Conservation (phyloP, 2,888 invertebrate genomes). For the Drosophila mimica region DNA sequence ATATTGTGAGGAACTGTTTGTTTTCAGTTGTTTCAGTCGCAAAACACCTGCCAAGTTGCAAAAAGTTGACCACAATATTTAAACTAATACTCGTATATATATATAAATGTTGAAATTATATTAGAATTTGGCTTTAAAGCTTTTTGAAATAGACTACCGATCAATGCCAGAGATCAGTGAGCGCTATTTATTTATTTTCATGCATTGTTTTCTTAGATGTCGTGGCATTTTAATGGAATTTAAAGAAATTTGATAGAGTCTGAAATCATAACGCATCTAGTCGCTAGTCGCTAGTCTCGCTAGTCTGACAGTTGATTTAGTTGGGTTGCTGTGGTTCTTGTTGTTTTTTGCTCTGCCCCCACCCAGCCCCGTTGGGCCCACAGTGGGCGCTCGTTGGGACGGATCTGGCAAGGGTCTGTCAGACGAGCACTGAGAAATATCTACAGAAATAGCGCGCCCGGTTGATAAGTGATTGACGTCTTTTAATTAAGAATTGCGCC, state of each 20-base stretch:
- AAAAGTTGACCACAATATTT: background rate
- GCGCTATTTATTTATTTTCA: constrained; percentile 65
- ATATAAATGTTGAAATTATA: background rate
- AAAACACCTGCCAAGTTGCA: background rate
- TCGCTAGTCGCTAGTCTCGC: background rate
- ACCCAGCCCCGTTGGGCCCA: background rate
- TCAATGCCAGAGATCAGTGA: background rate
- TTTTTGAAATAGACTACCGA: background rate
- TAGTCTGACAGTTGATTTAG: constrained; percentile 60
- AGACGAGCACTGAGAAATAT: constrained; percentile 48
- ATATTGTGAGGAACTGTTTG: background rate
- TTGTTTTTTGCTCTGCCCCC: background rate
- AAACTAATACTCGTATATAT: background rate
- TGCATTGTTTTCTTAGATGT: constrained; percentile 70
- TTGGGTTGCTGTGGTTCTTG: constrained; percentile 16
- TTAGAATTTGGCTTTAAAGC: background rate
- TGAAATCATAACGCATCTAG: constrained; percentile 70
- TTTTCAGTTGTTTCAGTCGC: background rate
- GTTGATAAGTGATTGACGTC: constrained; percentile 81
- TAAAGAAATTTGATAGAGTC: constrained; percentile 76
- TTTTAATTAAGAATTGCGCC: constrained; percentile 80
- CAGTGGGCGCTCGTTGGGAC: constrained; percentile 25
- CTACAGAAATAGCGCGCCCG: constrained; percentile 69
- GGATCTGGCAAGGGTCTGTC: constrained; percentile 58
- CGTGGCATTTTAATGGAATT: constrained; percentile 73